Conservation (phyloP, 2,113 vertebrate species). For the Cebidichthys violaceus region DNA sequence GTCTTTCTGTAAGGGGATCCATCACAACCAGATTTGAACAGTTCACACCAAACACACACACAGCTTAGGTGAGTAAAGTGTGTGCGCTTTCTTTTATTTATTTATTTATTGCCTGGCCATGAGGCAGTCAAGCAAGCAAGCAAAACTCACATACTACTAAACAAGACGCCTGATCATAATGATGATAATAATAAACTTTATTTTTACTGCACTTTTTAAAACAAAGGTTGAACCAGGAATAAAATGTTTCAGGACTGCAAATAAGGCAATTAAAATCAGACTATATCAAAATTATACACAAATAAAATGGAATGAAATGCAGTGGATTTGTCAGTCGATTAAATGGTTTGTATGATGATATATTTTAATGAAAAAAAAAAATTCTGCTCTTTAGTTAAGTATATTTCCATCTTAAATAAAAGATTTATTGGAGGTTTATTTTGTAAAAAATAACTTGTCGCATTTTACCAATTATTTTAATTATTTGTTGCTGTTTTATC, state of each 20-base stretch:
- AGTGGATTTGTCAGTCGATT: neutral
- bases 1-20: slow-evolving; percentile 61
- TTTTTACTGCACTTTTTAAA: neutral
- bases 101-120: neutral
- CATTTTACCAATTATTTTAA: neutral
- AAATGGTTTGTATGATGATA: neutral
- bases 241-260: neutral
- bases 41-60: slow-evolving; percentile 52
- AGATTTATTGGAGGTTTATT: neutral
- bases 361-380: neutral
- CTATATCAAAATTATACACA: neutral
- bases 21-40: slow-evolving; percentile 45
- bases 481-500: neutral
- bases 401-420: neutral
- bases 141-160: neutral
- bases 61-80: slow-evolving; percentile 60
- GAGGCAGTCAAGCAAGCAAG: neutral
- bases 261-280: neutral
- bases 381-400: neutral
- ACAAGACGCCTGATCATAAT: neutral
- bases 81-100: neutral
- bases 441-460: neutral
- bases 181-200: neutral
- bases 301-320: neutral
- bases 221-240: neutral